Conservation (phyloP, 2,113 vertebrate genomes). For the Saccopteryx bilineata region DNA sequence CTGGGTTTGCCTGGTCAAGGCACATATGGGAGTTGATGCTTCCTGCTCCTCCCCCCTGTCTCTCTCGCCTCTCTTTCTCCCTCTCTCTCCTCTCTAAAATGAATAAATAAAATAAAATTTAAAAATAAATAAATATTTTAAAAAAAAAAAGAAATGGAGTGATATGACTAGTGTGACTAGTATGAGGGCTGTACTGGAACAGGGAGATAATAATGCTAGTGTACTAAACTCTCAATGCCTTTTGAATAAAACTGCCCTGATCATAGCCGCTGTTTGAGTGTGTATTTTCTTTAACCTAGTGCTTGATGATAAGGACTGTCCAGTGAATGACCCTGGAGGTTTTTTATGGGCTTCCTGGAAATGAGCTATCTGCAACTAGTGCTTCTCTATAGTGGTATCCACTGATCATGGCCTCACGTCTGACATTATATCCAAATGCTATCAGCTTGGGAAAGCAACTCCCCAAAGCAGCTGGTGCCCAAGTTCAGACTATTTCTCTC, state of each 20-base stretch:
- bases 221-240: not conserved
- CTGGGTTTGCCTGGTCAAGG: too few species aligned
- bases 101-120: too few species aligned
- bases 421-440: not conserved
- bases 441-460: not conserved
- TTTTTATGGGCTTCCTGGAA: not conserved
- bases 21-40: too few species aligned
- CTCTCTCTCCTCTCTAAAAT: too few species aligned
- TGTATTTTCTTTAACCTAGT: not conserved
- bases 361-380: not conserved
- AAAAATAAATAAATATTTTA: too few species aligned
- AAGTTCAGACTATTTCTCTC: not conserved
- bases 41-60: too few species aligned
- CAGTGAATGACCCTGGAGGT: not conserved
- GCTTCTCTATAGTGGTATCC: not conserved
- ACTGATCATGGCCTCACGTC: not conserved
- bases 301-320: not conserved
- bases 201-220: not conserved
- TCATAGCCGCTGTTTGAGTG: not conserved
- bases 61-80: too few species aligned
- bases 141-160: not conserved
- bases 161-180: not conserved
- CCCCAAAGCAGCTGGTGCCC: not conserved
- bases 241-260: not conserved
- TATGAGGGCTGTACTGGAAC: not conserved